Percentiles rank a stretch among this genome's conserved stretches.
These are phyloP conservation scores for Amphiura filiformis DNA, from an alignment of 35 echinoderm and acorn worm genomes.

Conservation along the genomic window DNA sequence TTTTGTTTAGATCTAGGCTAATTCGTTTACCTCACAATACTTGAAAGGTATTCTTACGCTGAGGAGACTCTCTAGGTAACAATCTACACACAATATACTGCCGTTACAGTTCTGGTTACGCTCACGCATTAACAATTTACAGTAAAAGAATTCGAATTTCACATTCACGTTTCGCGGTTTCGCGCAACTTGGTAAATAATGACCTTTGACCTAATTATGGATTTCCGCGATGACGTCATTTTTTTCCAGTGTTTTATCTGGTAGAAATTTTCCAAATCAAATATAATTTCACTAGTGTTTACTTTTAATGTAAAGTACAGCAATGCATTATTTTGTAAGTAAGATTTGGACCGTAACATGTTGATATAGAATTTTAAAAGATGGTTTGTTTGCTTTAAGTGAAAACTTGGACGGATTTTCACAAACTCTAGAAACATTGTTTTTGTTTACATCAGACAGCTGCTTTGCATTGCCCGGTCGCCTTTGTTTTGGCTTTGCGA, in stretches of 20 bases:
- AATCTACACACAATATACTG: no score
- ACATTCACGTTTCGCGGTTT: background rate
- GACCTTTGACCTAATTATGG: background rate
- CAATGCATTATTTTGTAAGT: no score
- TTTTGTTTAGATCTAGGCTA: no score
- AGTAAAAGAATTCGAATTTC: background rate
- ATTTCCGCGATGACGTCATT: background rate
- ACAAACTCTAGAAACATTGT: background rate
- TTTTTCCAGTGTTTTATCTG: background rate
- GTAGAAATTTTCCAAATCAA: background rate
- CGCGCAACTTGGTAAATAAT: background rate
- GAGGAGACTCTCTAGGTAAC: no score
- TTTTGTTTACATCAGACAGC: constrained; percentile 50
- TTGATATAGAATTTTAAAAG: background rate
- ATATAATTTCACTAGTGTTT: background rate
- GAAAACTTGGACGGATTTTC: background rate
- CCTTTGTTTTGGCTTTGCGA: background rate
- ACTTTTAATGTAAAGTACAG: no score
- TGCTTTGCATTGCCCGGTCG: background rate
- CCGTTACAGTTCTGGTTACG: no score
- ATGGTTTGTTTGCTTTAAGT: background rate
- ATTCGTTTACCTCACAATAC: no score
- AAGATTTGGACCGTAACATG: no score
- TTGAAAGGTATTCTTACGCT: no score
- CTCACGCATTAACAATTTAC: no score